Conservation (phyloP, 2,888 invertebrate species). For the Rapana venosa region DNA sequence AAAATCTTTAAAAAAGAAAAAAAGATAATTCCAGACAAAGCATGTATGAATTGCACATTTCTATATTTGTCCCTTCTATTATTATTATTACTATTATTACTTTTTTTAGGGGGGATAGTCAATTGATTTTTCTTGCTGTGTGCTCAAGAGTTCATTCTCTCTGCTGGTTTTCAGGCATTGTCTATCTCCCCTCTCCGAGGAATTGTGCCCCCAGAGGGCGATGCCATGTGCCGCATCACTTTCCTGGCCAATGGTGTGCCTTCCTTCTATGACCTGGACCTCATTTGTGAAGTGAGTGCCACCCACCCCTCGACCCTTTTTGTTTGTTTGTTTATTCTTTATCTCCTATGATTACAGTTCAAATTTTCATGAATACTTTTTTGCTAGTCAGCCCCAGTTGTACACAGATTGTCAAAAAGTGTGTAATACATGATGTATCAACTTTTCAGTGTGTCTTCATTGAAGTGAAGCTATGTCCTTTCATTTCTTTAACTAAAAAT, state of each 20-base stretch:
- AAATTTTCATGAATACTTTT: background rate
- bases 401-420: no score
- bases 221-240: slow-evolving; percentile 73
- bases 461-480: no score
- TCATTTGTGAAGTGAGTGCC: slow-evolving; percentile 77
- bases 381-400: background rate
- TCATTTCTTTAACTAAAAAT: no score
- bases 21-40: no score
- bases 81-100: no score
- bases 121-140: background rate
- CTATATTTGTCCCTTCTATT: no score
- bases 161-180: slow-evolving; percentile 65
- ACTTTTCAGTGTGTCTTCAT: no score
- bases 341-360: background rate
- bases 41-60: no score
- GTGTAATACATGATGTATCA: no score
- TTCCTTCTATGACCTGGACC: slow-evolving; percentile 77
- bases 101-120: no score
- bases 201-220: slow-evolving; percentile 71
- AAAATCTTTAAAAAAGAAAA: no score
- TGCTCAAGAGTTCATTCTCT: background rate
- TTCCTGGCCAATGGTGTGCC: slow-evolving; percentile 75
- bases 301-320: background rate
- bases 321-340: background rate
- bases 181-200: slow-evolving; percentile 73